Percentiles rank a stretch among this genome's conserved stretches.
These are phyloP conservation scores for Orius insidiosus DNA, from an alignment of 1,140 invertebrate genomes.

Conservation along the genomic window DNA sequence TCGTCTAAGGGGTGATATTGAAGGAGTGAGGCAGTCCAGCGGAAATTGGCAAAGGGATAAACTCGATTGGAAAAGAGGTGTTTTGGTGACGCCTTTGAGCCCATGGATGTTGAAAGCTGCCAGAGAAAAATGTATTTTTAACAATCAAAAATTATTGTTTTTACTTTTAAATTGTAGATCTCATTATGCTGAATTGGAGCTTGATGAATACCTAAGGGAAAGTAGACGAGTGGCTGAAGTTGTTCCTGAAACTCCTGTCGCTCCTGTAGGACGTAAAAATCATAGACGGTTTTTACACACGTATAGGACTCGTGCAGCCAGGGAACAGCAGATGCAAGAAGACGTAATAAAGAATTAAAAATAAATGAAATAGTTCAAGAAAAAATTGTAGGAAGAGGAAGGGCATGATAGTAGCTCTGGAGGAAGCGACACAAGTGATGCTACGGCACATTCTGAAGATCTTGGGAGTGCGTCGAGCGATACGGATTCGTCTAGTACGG, in stretches of 20 bases:
- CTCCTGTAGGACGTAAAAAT: conserved; percentile 16
- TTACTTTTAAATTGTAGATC: too few species aligned
- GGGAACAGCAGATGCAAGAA: conserved; percentile 30
- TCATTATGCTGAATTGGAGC: conserved; percentile 15
- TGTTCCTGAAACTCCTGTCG: conserved; percentile 12
- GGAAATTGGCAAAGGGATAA: conserved; percentile 57
- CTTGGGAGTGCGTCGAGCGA: conserved; percentile 23
- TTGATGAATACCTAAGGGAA: conserved; percentile 21
- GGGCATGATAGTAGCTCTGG: conserved; percentile 24
- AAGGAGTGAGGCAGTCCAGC: conserved; percentile 61
- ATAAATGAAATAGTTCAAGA: neutral
- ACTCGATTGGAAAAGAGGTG: conserved; percentile 42
- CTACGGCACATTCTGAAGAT: conserved; percentile 27
- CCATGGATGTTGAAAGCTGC: conserved; percentile 26
- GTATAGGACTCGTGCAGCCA: conserved; percentile 36
- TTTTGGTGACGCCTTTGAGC: conserved; percentile 47
- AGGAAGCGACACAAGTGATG: conserved; percentile 21
- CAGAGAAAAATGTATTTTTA: conserved; percentile 27
- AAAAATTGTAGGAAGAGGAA: neutral
- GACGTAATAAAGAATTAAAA: conserved; percentile 26
- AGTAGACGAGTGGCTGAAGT: conserved; percentile 16
- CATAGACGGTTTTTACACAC: conserved; percentile 20
- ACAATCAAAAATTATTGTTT: too few species aligned
- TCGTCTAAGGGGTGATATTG: conserved; percentile 42
- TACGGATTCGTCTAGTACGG: conserved; percentile 40